Percentiles rank a stretch among this genome's conserved stretches.
Evolutionary conservation across 2,888 invertebrate genomes (phyloP).

Genomic region (Drosophila recens): DNA sequence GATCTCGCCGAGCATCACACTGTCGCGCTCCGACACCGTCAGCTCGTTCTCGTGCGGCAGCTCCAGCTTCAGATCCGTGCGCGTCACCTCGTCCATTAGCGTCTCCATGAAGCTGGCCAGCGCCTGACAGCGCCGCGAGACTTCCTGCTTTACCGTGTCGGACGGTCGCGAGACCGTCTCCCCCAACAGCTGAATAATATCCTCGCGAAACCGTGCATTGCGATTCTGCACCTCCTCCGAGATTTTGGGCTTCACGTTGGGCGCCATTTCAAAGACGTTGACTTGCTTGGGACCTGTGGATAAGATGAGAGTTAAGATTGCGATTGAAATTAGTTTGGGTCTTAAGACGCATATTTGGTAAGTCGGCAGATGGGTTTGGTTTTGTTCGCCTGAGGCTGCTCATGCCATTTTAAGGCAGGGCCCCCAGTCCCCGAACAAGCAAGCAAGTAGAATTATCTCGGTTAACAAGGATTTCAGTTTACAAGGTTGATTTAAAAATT

Average conservation of each 20-base stretch:
- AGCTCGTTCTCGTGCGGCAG: constrained; percentile 87
- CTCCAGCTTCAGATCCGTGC: constrained; percentile 87
- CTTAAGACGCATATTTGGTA: not conserved
- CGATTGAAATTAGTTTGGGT: too few species aligned
- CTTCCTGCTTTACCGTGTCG: constrained; percentile 88
- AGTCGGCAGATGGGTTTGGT: too few species aligned
- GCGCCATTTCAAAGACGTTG: constrained; percentile 89
- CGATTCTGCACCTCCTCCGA: constrained; percentile 88
- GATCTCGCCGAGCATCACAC: constrained; percentile 93
- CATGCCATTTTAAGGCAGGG: too few species aligned
- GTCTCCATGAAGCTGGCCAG: constrained; percentile 91
- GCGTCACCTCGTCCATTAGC: constrained; percentile 89
- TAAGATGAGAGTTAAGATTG: too few species aligned
- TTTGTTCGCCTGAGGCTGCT: too few species aligned
- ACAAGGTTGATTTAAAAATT: too few species aligned
- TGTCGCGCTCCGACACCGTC: constrained; percentile 89
- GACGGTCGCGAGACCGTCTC: constrained; percentile 87
- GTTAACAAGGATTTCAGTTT: too few species aligned
- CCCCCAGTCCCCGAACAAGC: too few species aligned
- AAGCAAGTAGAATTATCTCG: too few species aligned
- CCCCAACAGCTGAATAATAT: constrained; percentile 89
- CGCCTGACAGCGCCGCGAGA: constrained; percentile 90
- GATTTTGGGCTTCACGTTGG: constrained; percentile 83
- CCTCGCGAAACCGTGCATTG: constrained; percentile 88
- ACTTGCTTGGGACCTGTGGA: constrained; percentile 90